These are phyloP conservation scores for Neoitamus cyanurus DNA, from an alignment of 2,888 invertebrate genomes.

Conservation along the genomic window DNA sequence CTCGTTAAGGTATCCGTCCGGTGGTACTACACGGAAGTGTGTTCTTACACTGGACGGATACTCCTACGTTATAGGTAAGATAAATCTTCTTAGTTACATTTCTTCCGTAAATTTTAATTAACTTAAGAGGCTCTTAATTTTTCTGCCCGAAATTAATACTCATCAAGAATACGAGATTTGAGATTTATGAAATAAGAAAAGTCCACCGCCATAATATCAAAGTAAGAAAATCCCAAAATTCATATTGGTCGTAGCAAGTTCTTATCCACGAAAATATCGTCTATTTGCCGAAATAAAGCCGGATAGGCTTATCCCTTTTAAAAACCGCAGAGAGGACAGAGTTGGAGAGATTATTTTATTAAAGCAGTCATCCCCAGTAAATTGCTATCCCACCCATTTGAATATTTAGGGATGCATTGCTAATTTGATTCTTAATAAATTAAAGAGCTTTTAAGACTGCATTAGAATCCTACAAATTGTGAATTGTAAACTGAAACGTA, in stretches of 20 bases:
- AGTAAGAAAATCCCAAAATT: background rate
- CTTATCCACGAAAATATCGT: background rate
- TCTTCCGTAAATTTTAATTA: constrained; percentile 56
- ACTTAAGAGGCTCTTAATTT: background rate
- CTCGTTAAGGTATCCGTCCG: constrained; percentile 65
- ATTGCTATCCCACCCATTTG: background rate
- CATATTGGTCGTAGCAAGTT: background rate
- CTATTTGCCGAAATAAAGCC: background rate
- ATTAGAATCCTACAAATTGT: background rate
- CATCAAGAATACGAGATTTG: no score
- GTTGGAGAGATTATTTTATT: background rate
- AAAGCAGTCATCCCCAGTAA: background rate
- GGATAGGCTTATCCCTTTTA: background rate
- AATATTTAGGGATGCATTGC: background rate
- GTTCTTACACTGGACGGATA: constrained; percentile 87
- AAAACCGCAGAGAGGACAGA: background rate
- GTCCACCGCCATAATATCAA: no score
- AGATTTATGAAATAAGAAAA: no score
- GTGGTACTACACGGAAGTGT: constrained; percentile 78
- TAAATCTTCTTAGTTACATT: constrained; percentile 58
- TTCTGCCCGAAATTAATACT: no score
- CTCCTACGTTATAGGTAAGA: constrained; percentile 88
- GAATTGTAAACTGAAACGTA: no score
- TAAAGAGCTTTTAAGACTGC: background rate
- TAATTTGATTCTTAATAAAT: background rate